Conservation (phyloP, 2,888 invertebrate genomes). For the Mystacides longicornis region DNA sequence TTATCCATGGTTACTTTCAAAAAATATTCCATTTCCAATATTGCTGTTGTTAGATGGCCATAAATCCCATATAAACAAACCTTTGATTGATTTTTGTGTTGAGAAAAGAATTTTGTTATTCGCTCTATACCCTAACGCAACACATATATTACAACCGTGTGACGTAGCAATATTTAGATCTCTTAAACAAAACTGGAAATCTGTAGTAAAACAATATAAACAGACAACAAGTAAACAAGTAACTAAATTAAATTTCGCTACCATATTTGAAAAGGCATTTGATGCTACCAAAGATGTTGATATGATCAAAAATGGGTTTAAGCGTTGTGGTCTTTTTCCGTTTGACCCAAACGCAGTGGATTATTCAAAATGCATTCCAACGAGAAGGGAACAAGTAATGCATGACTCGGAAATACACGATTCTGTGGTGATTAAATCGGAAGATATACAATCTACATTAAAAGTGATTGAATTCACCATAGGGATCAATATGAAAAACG, state of each 20-base stretch:
- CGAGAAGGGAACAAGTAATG: not conserved
- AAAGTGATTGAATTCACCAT: not conserved
- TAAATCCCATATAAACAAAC: constrained; percentile 25
- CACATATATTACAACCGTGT: constrained; percentile 29
- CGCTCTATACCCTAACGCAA: constrained; percentile 28
- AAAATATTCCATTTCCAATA: constrained; percentile 22
- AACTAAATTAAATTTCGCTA: constrained; percentile 1
- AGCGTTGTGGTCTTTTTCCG: not conserved
- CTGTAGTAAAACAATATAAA: constrained; percentile 10
- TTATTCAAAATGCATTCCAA: constrained; percentile 2
- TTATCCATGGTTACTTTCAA: too few species aligned
- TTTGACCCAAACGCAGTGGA: constrained; percentile 5
- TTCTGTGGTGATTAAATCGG: not conserved
- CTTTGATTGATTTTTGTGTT: constrained; percentile 26
- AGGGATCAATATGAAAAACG: constrained; percentile 1
- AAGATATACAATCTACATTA: not conserved
- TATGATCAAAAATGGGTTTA: not conserved
- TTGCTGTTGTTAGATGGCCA: constrained; percentile 25
- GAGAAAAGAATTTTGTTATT: constrained; percentile 27
- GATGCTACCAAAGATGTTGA: not conserved
- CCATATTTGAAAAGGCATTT: not conserved
- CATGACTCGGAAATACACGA: not conserved
- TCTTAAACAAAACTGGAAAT: constrained; percentile 22
- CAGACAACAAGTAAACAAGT: not conserved
- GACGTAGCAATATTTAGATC: constrained; percentile 28